Evolutionary conservation across 2,888 invertebrate species (phyloP), one percentile per base, ranked within the genome.

Genomic region (Eupsilia transversa): DNA sequence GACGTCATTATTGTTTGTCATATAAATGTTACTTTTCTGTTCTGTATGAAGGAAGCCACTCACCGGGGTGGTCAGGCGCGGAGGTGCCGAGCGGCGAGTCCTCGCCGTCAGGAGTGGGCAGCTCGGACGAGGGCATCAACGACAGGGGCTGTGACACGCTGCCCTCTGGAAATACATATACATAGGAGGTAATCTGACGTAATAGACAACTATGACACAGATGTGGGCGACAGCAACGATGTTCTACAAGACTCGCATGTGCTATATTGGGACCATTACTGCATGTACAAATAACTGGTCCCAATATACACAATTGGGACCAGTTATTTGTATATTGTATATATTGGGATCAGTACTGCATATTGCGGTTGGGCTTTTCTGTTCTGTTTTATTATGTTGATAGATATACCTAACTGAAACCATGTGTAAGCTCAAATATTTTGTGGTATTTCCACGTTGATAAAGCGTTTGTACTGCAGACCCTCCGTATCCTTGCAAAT

Each of bases 101-200:
- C 46, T 95, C 95, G 14, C 87, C 88, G 74, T 95, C 95, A 2
- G 95, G 94, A 27, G 94, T 91, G 12, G 95, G 91, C 82, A 92
- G 88, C 91, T 95, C 95, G 87, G 94, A 92, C 75, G 94, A 92
- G 69, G 94, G 92, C 81, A 94, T 89, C 85, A 95, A 89, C 74
- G 96, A 91, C 84, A 95, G 87, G 66, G 94, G 91, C 84, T 90
- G 91, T 35, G 92, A 84, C 79, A 91, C 89, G 23, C 89, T 82
- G 57, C 92, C 92, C 83, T 95, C 96, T 93, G 91, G 1, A 86
- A 89, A 43, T 7, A 75, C 41, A 66, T 3, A 30, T 20, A 72
- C 35, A 27, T n/a, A 17, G 20, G 23, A 17, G 3, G 59, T 59
- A 9, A 38, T 9, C 7, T 66, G 38, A 38, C 23, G 68, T 1